A percentile compares a stretch with the other conserved stretches of the same genome.
phyloP scores from a whole-genome alignment of 64 coral and sea anemone species.

The Dendronephthya gigantea region DNA sequence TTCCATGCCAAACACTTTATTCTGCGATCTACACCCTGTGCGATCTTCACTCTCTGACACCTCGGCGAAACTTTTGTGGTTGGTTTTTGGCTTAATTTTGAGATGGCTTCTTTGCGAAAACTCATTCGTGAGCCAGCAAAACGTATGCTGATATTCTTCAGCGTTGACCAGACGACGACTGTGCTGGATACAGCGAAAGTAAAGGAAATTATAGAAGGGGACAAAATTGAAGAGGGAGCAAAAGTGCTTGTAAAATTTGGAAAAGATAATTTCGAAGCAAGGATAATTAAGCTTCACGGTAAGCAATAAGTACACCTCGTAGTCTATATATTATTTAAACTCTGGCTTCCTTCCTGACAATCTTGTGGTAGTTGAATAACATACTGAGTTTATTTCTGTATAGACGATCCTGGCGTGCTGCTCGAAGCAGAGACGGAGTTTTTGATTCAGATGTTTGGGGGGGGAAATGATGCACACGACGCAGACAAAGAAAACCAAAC shows the following conservation, averaged over 20 bases:
- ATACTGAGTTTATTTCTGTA: background rate
- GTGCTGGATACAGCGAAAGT: background rate
- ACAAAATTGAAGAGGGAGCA: background rate
- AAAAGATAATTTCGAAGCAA: background rate
- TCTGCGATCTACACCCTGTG: background rate
- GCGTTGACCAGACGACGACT: background rate
- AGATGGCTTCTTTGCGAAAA: background rate
- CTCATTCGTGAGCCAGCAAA: too few relatives aligned
- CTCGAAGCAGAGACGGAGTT: conserved; percentile 3
- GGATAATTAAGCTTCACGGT: background rate
- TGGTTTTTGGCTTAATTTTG: background rate
- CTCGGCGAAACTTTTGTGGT: background rate
- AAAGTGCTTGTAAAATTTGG: background rate
- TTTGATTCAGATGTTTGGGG: background rate
- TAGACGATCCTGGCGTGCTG: conserved; percentile 5
- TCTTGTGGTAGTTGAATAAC: background rate
- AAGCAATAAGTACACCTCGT: background rate
- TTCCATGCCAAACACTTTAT: background rate
- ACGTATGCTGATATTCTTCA: background rate
- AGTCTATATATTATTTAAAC: background rate
- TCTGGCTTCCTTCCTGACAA: background rate
- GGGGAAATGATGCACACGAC: background rate
- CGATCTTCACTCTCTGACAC: background rate
- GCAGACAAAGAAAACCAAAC: background rate
- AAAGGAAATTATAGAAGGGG: background rate